phyloP scores from a whole-genome alignment of 2,888 invertebrate genomes.

The Petrolisthes cinctipes region DNA sequence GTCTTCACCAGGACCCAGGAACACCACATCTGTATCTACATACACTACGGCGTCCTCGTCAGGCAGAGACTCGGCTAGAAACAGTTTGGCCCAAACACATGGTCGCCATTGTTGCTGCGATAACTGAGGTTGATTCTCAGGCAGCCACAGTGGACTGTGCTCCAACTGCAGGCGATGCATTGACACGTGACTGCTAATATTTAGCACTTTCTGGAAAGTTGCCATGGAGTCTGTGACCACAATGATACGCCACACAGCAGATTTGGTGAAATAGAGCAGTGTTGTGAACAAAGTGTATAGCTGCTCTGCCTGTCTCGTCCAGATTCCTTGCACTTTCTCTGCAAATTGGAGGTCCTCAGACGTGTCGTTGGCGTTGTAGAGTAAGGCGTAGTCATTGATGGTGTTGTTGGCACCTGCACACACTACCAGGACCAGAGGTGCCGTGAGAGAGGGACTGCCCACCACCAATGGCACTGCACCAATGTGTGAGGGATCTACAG shows the following conservation, averaged over 20 bases:
- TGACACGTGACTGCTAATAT: constrained; percentile 5
- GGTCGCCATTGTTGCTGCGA: constrained; percentile 50
- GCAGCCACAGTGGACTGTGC: constrained; percentile 16
- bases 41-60: constrained; percentile 71
- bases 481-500: not conserved
- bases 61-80: constrained; percentile 67
- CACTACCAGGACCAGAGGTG: constrained; percentile 31
- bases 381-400: not conserved
- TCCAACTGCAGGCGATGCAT: constrained; percentile 1
- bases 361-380: not conserved
- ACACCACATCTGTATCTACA: constrained; percentile 72
- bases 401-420: not conserved
- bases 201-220: constrained; percentile 42
- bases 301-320: constrained; percentile 54
- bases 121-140: not conserved
- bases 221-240: constrained; percentile 46
- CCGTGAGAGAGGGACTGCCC: constrained; percentile 25
- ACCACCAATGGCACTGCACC: not conserved
- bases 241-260: constrained; percentile 47
- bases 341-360: not conserved
- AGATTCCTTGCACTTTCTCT: constrained; percentile 7
- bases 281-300: constrained; percentile 43
- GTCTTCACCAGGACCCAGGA: constrained; percentile 70
- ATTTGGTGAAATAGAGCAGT: constrained; percentile 55
- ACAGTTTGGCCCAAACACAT: constrained; percentile 63